These are phyloP conservation scores for Marmota monax DNA, from an alignment of 2,113 vertebrate genomes.

Conservation along the genomic window DNA sequence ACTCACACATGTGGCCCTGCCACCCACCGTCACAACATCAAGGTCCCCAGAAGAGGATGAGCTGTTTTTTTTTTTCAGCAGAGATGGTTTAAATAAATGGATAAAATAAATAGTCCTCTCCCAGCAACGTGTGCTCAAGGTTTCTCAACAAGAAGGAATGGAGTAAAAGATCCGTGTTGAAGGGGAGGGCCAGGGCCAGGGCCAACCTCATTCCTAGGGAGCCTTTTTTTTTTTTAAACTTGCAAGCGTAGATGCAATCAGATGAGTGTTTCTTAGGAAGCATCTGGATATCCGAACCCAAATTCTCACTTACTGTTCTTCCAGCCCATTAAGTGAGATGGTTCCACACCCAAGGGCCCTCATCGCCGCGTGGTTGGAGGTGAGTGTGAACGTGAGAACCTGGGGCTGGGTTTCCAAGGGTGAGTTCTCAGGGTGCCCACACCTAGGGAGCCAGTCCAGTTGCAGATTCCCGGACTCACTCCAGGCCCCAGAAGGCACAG, in stretches of 20 bases:
- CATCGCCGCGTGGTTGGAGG: not conserved
- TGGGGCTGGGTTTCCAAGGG: not conserved
- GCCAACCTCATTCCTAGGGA: not conserved
- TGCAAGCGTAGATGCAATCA: not conserved
- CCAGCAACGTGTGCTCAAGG: not conserved
- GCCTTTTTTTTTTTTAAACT: not conserved
- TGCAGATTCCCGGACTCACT: not conserved
- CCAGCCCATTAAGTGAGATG: not conserved
- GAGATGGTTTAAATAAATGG: constrained; percentile 59
- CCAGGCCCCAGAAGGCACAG: not conserved
- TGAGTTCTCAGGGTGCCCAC: not conserved
- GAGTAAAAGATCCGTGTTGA: not conserved
- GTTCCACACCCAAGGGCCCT: too few species aligned
- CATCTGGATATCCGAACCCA: not conserved
- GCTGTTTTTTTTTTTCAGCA: constrained; percentile 36
- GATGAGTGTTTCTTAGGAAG: not conserved
- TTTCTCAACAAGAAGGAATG: constrained; percentile 48
- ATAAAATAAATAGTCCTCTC: constrained; percentile 11
- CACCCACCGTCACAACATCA: not conserved
- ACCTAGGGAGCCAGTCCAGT: not conserved
- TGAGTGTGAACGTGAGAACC: not conserved
- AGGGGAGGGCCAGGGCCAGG: not conserved
- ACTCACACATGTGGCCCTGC: not conserved
- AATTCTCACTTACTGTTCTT: not conserved
- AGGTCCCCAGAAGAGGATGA: not conserved